Evolutionary conservation across 2,797 vertebrate species (phyloP), one percentile per base, ranked within the genome.

Genomic region (Synaphobranchus kaupii): DNA sequence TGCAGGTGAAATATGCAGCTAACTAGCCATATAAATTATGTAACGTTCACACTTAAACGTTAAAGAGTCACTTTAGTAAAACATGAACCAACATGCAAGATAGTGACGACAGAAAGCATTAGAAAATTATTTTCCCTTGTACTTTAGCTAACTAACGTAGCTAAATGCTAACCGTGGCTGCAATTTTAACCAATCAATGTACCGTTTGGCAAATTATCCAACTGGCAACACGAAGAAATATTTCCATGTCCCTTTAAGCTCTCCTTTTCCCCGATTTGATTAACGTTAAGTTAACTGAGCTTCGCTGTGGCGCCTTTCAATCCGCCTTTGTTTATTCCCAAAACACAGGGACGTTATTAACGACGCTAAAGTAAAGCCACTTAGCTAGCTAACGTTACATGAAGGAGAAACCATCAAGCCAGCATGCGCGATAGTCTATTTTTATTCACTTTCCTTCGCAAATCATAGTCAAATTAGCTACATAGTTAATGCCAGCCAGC

Each of bases 401-500:
- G 12, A 7, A 47, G 8, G 20, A n/a, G 12, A 81, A 50, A 50
- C 8, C 20, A 8, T 50, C 22, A n/a, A n/a, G 78, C 78, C 22
- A 48, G 25, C 78, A 7, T 47, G 44, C 44, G 39, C 15, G 39
- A 20, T 47, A 20, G 39, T 4, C 73, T 22, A 39, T 44, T 78
- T 78, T 44, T 17, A 47, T 78, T 78, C 25, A 81, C 78, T 50
- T 81, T 50, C 44, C 9, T 81, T 50, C 78, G 47, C 78, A 81
- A 81, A 81, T 81, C 17, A 47, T 50, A 81, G 78, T 50, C 47
- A 81, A 81, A 81, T 50, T 50, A n/a, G 78, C 78, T n/a, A 81
- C 20, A 15, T n/a, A 22, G 34, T 47, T 17, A 39, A 47, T 78
- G 34, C 68, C 31, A 78, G 39, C 39, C 39, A 78, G 17, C 44